Base-by-base conservation (phyloP, 2,888 invertebrate species). In the Cantharis lateralis region DNA sequence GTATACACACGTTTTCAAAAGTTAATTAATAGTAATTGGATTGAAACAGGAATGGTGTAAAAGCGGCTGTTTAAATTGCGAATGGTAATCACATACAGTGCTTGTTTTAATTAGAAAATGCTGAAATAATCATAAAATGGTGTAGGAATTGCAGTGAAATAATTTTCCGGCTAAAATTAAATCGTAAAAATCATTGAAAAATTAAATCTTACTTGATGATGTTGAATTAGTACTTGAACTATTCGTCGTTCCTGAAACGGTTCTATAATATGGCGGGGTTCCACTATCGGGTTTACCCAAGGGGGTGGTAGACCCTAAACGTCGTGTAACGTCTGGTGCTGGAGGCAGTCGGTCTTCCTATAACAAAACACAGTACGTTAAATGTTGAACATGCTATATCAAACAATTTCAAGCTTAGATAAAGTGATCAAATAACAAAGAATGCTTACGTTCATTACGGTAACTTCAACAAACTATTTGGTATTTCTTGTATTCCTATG, bases 171-270 rank as follows among this genome's bases (percentile, higher is more conserved):
- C 18, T 66, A 24, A 20, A 66, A 9, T 66, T 66, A n/a, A 66
- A 66, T 20, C 16, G n/a, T 13, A 20, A 66, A 66, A 66, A 66
- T 20, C 0, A 20, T 16, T 18, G 7, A 66, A 66, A 64, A 66
- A 62, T 24, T 64, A 62, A 63, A 82, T 87, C 91, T 90, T 83
- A 92, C 92, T 90, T 74, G 92, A 91, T 62, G 92, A 91, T 85
- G 90, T 91, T 9, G 91, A 92, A 77, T 91, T 92, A 73, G 90
- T 90, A 78, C 91, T 91, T 77, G 91, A 91, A 83, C 91, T 91
- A 85, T 90, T 90, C 83, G 90, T 91, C 74, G 91, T 91, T 15
- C 85, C 91, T 86, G 84, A 91, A 86, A 82, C 91, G 87, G 88
- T 89, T 81, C 91, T 90, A 89, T 88, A 88, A 82, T 88, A 88